phyloP scores from a whole-genome alignment of 2,113 vertebrate genomes.

The Condylura cristata region DNA sequence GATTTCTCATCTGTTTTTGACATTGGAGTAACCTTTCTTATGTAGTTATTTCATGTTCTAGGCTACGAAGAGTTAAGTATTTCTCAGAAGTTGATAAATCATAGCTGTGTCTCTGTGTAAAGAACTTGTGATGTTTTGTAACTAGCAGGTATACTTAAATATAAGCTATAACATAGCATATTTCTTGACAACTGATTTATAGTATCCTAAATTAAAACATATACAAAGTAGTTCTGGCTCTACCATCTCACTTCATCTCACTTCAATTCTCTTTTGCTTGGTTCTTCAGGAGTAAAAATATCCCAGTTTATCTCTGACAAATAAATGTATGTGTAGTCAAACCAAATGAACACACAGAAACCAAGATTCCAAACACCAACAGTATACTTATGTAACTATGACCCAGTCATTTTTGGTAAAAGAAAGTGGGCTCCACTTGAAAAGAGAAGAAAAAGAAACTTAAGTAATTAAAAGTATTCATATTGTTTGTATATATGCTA shows the following conservation, averaged over 20 bases:
- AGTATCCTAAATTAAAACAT: conserved; percentile 88
- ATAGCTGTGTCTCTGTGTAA: conserved; percentile 87
- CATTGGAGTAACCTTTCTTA: conserved; percentile 82
- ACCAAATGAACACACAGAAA: conserved; percentile 95
- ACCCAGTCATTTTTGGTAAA: conserved; percentile 97
- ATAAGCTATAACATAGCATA: conserved; percentile 84
- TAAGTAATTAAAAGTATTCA: conserved; percentile 90
- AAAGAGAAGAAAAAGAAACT: conserved; percentile 86
- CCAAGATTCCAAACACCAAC: conserved; percentile 88
- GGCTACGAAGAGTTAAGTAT: conserved; percentile 88
- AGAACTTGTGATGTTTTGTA: conserved; percentile 89
- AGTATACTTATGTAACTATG: conserved; percentile 93
- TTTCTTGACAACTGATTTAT: conserved; percentile 88
- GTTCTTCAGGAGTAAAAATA: conserved; percentile 94
- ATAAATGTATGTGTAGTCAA: conserved; percentile 94
- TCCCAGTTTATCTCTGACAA: conserved; percentile 96
- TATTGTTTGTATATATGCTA: conserved; percentile 90
- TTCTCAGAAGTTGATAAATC: conserved; percentile 90
- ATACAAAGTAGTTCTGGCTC: conserved; percentile 9
- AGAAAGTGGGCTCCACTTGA: conserved; percentile 93
- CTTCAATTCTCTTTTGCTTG: conserved; percentile 88
- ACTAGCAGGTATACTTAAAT: conserved; percentile 91
- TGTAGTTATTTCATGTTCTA: conserved; percentile 84
- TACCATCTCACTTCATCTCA: not conserved
- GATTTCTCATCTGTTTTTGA: conserved; percentile 85